A percentile compares a stretch with the other conserved stretches of the same genome.
phyloP scores from a whole-genome alignment of 2,888 invertebrate species.

The Chymomyza fuscimana region DNA sequence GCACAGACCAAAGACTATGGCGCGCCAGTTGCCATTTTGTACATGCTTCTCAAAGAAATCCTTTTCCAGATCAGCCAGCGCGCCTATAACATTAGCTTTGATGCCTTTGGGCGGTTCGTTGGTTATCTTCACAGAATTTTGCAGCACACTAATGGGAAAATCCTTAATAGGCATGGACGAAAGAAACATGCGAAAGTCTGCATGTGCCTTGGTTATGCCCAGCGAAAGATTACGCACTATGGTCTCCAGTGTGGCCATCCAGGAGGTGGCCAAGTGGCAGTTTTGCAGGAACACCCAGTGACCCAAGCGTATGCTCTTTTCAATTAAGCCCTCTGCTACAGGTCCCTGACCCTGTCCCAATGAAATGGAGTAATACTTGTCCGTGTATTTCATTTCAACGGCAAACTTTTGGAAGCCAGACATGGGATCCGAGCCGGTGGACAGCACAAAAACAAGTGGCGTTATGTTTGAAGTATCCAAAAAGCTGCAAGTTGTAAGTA shows the following conservation, averaged over 20 bases:
- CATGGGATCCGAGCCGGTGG: slow-evolving; percentile 94
- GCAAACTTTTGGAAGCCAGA: slow-evolving; percentile 91
- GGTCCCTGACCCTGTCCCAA: slow-evolving; percentile 94
- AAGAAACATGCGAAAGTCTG: slow-evolving; percentile 89
- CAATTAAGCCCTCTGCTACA: slow-evolving; percentile 90
- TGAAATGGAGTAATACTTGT: slow-evolving; percentile 89
- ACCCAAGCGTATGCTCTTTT: slow-evolving; percentile 85
- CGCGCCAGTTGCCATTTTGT: slow-evolving; percentile 85
- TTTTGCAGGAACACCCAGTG: slow-evolving; percentile 96
- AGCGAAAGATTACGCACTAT: slow-evolving; percentile 87
- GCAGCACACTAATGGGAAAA: slow-evolving; percentile 94
- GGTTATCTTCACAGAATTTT: slow-evolving; percentile 96
- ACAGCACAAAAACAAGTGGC: slow-evolving; percentile 92
- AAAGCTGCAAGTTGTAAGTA: slow-evolving; percentile 81
- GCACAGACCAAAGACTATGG: slow-evolving; percentile 89
- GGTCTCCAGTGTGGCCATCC: slow-evolving; percentile 92
- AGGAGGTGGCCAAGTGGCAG: slow-evolving; percentile 95
- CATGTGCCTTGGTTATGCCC: slow-evolving; percentile 84
- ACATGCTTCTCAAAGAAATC: slow-evolving; percentile 90
- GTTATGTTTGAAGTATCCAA: slow-evolving; percentile 86
- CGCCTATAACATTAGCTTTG: slow-evolving; percentile 91
- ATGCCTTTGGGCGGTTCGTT: slow-evolving; percentile 96
- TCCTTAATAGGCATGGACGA: slow-evolving; percentile 93
- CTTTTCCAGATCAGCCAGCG: slow-evolving; percentile 87
- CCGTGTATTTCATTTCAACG: slow-evolving; percentile 85